phyloP scores from a whole-genome alignment of 1,140 invertebrate species.

The Chironomus striatipennis region DNA sequence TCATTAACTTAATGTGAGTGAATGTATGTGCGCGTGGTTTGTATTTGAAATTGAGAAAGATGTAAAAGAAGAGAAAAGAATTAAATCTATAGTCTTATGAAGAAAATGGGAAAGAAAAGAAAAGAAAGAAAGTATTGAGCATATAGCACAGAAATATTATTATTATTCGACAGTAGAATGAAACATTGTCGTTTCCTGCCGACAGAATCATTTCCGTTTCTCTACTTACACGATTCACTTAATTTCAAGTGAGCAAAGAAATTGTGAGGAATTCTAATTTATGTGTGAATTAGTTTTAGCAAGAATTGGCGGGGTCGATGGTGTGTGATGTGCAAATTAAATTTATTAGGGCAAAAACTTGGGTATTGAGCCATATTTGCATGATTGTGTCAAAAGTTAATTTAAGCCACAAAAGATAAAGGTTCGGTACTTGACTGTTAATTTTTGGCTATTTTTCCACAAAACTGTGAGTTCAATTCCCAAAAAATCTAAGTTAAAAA shows the following conservation, averaged over 20 bases:
- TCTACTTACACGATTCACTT: neutral
- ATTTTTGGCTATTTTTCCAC: too few relatives aligned
- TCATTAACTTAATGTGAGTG: neutral
- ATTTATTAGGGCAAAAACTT: too few relatives aligned
- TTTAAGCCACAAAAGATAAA: too few relatives aligned
- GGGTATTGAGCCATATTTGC: too few relatives aligned
- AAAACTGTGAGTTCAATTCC: too few relatives aligned
- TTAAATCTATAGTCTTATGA: neutral
- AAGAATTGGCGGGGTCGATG: neutral
- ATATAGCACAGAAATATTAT: neutral
- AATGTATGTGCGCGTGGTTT: neutral
- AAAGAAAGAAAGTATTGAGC: neutral
- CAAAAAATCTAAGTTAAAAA: too few relatives aligned
- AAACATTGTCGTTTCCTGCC: slow-evolving; percentile 2
- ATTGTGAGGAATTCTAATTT: neutral
- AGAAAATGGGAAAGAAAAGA: neutral
- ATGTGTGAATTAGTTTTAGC: neutral
- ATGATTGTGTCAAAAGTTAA: too few relatives aligned
- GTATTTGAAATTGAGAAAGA: neutral
- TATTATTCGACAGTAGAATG: neutral
- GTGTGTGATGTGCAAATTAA: too few relatives aligned
- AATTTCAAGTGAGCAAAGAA: neutral
- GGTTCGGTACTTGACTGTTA: too few relatives aligned
- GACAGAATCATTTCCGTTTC: neutral
- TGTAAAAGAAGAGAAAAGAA: neutral